Evolutionary conservation across 2,113 vertebrate species (phyloP).

Genomic region (Tichodroma muraria): DNA sequence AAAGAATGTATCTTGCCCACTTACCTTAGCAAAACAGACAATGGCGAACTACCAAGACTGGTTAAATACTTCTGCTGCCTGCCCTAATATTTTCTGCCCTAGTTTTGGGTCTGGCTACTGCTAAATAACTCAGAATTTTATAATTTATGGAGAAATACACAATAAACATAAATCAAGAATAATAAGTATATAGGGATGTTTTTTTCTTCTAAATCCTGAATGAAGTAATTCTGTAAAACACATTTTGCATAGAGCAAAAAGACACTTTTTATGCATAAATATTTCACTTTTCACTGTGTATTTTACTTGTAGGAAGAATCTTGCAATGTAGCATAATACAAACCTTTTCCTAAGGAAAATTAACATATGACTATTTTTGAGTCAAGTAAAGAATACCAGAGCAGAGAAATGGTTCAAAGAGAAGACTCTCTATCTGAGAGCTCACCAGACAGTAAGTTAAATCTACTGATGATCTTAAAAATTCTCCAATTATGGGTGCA

Average conservation of each 20-base stretch:
- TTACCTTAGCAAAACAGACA: not conserved
- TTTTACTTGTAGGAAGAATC: not conserved
- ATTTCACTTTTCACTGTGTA: not conserved
- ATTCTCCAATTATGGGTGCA: not conserved
- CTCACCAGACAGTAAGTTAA: not conserved
- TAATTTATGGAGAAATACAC: not conserved
- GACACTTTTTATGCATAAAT: not conserved
- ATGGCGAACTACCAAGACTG: not conserved
- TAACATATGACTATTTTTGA: not conserved
- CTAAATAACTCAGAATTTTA: not conserved
- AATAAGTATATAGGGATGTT: not conserved
- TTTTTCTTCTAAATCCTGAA: not conserved
- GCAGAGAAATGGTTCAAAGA: not conserved
- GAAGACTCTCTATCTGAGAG: not conserved
- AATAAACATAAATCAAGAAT: not conserved
- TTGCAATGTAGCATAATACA: not conserved
- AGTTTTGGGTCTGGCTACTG: not conserved
- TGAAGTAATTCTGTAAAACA: not conserved
- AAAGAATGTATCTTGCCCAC: not conserved
- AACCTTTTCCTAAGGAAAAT: not conserved
- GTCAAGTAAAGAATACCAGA: not conserved
- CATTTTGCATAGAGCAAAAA: not conserved
- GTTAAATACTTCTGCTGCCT: not conserved
- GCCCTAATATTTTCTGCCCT: not conserved
- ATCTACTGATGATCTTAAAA: not conserved